Base-by-base conservation (phyloP, 35 echinoderm and acorn worm genomes). In the Hemicentrotus pulcherrimus region DNA sequence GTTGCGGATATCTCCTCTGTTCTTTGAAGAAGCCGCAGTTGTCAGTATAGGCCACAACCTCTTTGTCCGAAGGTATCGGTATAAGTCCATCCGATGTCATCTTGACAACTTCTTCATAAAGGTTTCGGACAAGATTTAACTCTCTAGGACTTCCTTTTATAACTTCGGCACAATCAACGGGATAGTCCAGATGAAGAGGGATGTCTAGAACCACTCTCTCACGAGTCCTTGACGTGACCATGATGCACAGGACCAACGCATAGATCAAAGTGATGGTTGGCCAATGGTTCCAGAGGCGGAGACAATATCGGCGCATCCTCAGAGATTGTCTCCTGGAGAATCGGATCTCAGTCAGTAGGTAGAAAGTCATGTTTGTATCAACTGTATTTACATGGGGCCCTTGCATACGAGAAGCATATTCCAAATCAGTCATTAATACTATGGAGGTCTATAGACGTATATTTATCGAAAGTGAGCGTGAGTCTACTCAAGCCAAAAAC, bases 21-120 rank as follows among this genome's bases (percentile, higher is more conserved):
- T 46, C 89, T 71, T 92, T 94, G 59, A 96, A 97, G n/a, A 92
- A 47, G 45, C 86, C 61, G 46, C 96, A 97, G 46, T 97, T 88
- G 61, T 59, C 31, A 0, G 95, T 91, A 85, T 95, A 95, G 92
- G 48, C 87, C 5, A 92, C 92, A n/a, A 96, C 93, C 22, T 92
- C 94, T 47, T 85, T 59, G 47, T 96, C 96, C 16, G 88, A 95
- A 32, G 96, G 96, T 41, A 96, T 90, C 35, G 96, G 94, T 33
- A 90, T 45, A 28, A 33, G 88, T 18, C 46, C 46, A 47, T 90
- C 33, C 5, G 88, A 32, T 10, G 88, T 35, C 33, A 90, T 90
- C 32, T 33, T 18, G 12, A 47, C 32, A 33, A 90, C 88, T 22
- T 90, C 88, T 30, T 32, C 32, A 28, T 45, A 47, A 30, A 90